A percentile compares a stretch with the other conserved stretches of the same genome.
phyloP scores from a whole-genome alignment of 1,140 invertebrate species.

The Neodiprion fabricii region DNA sequence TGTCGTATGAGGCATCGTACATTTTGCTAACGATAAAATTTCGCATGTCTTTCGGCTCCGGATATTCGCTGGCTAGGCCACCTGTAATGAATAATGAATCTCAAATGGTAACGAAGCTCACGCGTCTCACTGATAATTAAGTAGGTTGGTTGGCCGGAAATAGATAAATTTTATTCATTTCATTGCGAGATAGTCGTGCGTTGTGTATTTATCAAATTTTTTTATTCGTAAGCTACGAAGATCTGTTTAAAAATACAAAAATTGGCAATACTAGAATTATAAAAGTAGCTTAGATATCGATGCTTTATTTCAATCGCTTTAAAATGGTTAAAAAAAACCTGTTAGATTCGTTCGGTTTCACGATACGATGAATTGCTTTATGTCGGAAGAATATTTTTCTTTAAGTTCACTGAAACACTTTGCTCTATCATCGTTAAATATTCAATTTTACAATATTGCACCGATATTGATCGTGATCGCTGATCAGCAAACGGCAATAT shows the following conservation, averaged over 20 bases:
- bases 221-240: neutral
- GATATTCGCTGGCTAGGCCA: conserved; percentile 84
- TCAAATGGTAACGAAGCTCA: neutral
- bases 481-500: too few species aligned
- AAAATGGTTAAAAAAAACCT: too few species aligned
- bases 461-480: too few species aligned
- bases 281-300: too few species aligned
- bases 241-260: neutral
- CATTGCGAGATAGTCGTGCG: too few species aligned
- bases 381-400: too few species aligned
- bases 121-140: conserved; percentile 47
- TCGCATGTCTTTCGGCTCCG: conserved; percentile 79
- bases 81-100: conserved; percentile 31
- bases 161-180: neutral
- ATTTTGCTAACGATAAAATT: conserved; percentile 76
- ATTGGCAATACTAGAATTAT: neutral
- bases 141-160: neutral
- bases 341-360: too few species aligned
- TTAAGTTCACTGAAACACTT: too few species aligned
- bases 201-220: neutral
- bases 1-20: conserved; percentile 82
- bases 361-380: too few species aligned
- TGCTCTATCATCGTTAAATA: too few species aligned
- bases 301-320: too few species aligned
- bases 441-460: too few species aligned